Conservation (phyloP, 2,113 vertebrate species). For the Agelaius phoeniceus region DNA sequence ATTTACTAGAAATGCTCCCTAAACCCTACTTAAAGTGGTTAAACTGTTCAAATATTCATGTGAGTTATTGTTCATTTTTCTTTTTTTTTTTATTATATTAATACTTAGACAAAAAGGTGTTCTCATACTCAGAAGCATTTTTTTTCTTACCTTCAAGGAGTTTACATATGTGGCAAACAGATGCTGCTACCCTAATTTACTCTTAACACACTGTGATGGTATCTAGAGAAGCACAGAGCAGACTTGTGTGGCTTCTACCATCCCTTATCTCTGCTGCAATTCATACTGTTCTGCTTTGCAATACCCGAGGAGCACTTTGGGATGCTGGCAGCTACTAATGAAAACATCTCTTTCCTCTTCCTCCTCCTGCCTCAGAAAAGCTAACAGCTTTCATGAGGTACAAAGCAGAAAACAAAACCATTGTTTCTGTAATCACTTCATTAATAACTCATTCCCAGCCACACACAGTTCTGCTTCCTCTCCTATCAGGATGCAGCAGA, state of each 20-base stretch:
- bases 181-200: not conserved
- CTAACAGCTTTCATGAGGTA: not conserved
- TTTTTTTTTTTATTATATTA: not conserved
- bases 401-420: constrained; percentile 10
- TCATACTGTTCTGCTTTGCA: not conserved
- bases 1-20: not conserved
- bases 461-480: not conserved
- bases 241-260: not conserved
- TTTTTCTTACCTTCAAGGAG: not conserved
- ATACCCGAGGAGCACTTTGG: not conserved
- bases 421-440: not conserved
- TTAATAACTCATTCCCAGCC: not conserved
- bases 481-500: not conserved
- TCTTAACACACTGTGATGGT: not conserved
- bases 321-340: not conserved
- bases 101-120: not conserved
- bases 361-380: not conserved
- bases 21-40: not conserved
- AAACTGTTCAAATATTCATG: not conserved
- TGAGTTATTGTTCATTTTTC: not conserved
- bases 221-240: not conserved
- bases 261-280: not conserved
- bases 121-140: not conserved
- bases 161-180: not conserved
- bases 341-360: not conserved